Conservation (phyloP, 2,888 invertebrate species). For the Galeruca laticollis region DNA sequence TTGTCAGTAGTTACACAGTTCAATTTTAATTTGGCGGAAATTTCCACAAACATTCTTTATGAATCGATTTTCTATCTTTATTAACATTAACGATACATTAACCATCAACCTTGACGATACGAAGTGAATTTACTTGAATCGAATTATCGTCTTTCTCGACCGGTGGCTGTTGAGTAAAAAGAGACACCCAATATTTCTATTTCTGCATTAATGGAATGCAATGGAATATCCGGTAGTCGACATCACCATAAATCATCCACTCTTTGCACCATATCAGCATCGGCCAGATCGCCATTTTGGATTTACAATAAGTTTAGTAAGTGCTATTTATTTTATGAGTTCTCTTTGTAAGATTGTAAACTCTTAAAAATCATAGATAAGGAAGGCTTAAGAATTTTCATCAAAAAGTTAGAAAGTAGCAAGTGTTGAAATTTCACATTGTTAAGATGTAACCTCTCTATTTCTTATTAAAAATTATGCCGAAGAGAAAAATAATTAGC, state of each 20-base stretch:
- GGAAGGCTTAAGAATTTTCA: too few species aligned
- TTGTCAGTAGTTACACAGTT: too few species aligned
- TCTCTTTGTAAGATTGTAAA: too few species aligned
- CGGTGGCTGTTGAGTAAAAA: too few species aligned
- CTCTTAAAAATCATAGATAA: too few species aligned
- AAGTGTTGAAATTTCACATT: too few species aligned
- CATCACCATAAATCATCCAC: background rate
- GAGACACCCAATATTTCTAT: background rate
- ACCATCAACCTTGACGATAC: background rate
- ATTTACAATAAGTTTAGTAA: background rate
- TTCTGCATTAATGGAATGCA: background rate
- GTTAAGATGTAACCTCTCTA: too few species aligned
- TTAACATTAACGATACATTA: background rate
- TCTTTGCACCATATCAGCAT: background rate
- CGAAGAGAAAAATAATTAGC: too few species aligned
- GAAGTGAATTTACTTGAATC: background rate
- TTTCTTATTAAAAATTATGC: background rate
- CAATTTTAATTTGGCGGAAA: background rate
- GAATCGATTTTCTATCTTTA: background rate
- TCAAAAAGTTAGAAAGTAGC: too few species aligned
- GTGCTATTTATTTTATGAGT: background rate
- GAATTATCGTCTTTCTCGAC: background rate
- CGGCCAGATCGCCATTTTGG: background rate
- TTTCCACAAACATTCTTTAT: background rate
- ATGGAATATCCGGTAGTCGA: background rate